Percentiles rank a stretch among this genome's conserved stretches.
Conservation (phyloP, 2,113 vertebrate species). For the Eleginops maclovinus region DNA sequence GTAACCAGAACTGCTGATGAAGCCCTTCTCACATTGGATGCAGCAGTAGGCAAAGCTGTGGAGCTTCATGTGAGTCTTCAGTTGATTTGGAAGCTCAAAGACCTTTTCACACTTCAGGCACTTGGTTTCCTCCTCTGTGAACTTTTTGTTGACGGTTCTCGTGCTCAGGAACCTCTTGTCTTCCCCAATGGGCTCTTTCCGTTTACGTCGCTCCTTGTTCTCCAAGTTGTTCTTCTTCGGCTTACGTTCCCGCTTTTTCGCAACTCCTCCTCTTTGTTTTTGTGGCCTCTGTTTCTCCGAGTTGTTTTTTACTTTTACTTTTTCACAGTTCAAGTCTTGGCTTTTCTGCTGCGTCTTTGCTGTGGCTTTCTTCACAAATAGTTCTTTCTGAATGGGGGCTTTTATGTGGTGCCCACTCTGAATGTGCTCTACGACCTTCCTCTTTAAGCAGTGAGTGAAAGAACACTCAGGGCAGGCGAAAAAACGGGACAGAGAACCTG, state of each 20-base stretch:
- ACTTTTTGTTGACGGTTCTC: slow-evolving; percentile 41
- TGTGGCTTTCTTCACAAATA: not conserved
- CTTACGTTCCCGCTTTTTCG: slow-evolving; percentile 30
- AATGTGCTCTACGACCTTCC: slow-evolving; percentile 62
- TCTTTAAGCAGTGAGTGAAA: slow-evolving; percentile 42
- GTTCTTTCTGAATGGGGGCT: not conserved
- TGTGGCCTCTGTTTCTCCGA: not conserved
- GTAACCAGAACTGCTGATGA: slow-evolving; percentile 66
- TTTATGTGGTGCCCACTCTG: slow-evolving; percentile 23
- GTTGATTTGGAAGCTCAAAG: slow-evolving; percentile 72
- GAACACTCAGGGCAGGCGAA: slow-evolving; percentile 66
- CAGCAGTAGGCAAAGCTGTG: slow-evolving; percentile 62
- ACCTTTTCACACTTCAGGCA: slow-evolving; percentile 62
- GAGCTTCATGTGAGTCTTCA: slow-evolving; percentile 65
- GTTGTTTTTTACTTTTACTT: not conserved
- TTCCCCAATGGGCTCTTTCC: slow-evolving; percentile 35
- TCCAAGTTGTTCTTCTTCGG: slow-evolving; percentile 50
- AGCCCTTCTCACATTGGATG: slow-evolving; percentile 73
- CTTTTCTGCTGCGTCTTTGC: slow-evolving; percentile 17
- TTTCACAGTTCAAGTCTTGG: not conserved
- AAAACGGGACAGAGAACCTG: slow-evolving; percentile 29
- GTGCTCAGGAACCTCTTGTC: slow-evolving; percentile 69
- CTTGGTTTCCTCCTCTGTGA: slow-evolving; percentile 58
- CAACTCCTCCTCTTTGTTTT: slow-evolving; percentile 5
- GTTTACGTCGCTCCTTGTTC: slow-evolving; percentile 21